Percentiles rank a stretch among this genome's conserved stretches.
phyloP scores from a whole-genome alignment of 2,797 vertebrate genomes.

The Catamblyrhynchus diadema region DNA sequence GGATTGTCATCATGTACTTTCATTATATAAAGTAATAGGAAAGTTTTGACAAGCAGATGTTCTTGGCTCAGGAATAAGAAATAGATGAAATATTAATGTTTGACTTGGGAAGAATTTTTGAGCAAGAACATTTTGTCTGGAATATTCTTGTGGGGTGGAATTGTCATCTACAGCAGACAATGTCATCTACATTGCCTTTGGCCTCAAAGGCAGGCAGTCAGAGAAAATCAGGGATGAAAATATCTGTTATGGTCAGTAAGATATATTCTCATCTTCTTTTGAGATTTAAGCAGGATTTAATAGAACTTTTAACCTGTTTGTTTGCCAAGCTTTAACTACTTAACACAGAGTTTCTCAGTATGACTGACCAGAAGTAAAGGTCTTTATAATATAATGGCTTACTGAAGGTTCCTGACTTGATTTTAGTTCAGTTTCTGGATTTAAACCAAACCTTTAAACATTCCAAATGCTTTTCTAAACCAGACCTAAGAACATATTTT shows the following conservation, averaged over 20 bases:
- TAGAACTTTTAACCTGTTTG: neutral
- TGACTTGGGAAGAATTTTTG: neutral
- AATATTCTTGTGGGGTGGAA: neutral
- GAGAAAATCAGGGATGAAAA: neutral
- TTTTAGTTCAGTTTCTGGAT: neutral
- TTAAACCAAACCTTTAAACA: neutral
- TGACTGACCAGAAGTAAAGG: neutral
- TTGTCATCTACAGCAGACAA: neutral
- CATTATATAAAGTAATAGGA: neutral
- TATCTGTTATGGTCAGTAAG: neutral
- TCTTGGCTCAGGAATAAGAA: neutral
- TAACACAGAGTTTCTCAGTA: neutral
- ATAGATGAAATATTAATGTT: neutral
- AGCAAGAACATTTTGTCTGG: neutral
- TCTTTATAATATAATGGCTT: neutral
- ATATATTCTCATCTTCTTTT: neutral
- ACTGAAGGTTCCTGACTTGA: neutral
- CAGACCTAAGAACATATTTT: neutral
- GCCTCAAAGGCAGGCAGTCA: neutral
- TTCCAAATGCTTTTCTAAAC: neutral
- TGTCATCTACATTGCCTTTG: fast-evolving
- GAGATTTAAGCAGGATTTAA: neutral
- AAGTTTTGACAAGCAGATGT: neutral
- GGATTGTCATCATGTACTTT: neutral
- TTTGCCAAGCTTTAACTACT: neutral